These are phyloP conservation scores for Trimorus sp. DNA, from an alignment of 2,888 invertebrate genomes.

Conservation along the genomic window DNA sequence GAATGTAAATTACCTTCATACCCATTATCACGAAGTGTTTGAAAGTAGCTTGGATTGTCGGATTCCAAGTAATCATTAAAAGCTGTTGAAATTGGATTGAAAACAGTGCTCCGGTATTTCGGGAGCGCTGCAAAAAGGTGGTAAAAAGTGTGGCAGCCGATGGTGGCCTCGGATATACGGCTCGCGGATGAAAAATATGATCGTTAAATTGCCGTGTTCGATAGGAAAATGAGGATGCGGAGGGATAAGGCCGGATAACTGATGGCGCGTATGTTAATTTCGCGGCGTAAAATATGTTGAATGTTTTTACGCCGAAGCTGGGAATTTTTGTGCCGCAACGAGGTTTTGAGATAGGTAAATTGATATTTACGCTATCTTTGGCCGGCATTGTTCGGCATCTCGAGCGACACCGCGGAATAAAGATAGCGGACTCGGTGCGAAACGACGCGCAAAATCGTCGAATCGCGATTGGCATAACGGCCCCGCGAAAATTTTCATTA, in stretches of 20 bases:
- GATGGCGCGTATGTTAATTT: conserved; percentile 64
- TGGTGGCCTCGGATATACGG: conserved; percentile 41
- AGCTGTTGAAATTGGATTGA: too few species aligned
- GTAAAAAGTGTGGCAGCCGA: conserved; percentile 31
- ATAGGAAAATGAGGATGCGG: conserved; percentile 60
- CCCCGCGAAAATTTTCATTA: conserved; percentile 49
- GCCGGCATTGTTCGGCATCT: conserved; percentile 60
- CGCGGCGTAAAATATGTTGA: conserved; percentile 56
- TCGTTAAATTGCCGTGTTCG: conserved; percentile 57
- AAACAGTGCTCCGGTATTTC: too few species aligned
- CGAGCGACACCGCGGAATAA: conserved; percentile 48
- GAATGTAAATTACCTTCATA: too few species aligned
- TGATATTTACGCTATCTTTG: conserved; percentile 61
- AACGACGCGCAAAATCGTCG: conserved; percentile 55
- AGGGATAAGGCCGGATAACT: conserved; percentile 59
- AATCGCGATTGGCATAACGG: conserved; percentile 48
- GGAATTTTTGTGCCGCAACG: conserved; percentile 50
- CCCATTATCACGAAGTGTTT: too few species aligned
- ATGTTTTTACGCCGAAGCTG: conserved; percentile 59
- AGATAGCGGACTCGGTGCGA: conserved; percentile 46
- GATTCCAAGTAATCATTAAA: too few species aligned
- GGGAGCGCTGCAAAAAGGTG: conserved; percentile 6
- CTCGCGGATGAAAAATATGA: conserved; percentile 49
- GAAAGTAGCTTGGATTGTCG: too few species aligned
- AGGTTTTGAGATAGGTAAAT: conserved; percentile 58